Evolutionary conservation across 64 coral and sea anemone species (phyloP), one percentile per base, ranked within the genome.

Genomic region (Exaiptasia diaphana): DNA sequence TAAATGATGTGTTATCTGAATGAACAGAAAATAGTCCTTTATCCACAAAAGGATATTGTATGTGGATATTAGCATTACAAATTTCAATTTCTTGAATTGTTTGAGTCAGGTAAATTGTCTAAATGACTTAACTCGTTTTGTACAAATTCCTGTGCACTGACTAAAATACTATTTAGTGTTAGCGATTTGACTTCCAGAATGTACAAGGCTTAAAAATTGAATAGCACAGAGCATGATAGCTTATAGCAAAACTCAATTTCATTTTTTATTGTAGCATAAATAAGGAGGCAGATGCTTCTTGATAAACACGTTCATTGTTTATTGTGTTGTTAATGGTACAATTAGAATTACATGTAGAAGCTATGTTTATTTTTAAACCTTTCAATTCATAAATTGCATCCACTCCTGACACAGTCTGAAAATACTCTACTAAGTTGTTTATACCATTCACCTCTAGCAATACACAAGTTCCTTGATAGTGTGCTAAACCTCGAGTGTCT

Each of bases 381-480:
- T 73, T 90, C 20, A 90, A 29, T 52, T 90, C 78, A 76, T 75
- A 90, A 56, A 64, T 31, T 64, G 23, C 55, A 53, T 30, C 34
- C 72, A 43, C 24, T 35, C 68, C 32, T 33, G 59, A 61, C 4
- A 90, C 12, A 41, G 17, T 22, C 63, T 76, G 53, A 76, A 90
- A 83, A 74, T 90, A 90, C 9, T 90, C 28, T 36, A 73, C 53
- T 45, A 83, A 53, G 26, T 35, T 54, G 33, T 65, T 53, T 15
- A 83, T 55, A 17, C 24, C 40, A 38, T 82, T 33, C 21, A 90
- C 41, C 41, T 82, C 68, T 46, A 88, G 41, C 20, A 88, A 52
- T 60, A 88, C 75, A 80, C 86, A 88, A 58, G 86, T 81, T 59
- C 62, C 76, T 73, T 81, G 64, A 60, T 76, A 77, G 43, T 63